These are phyloP conservation scores for Drosophila conformis DNA, from an alignment of 2,888 invertebrate genomes.

Conservation along the genomic window DNA sequence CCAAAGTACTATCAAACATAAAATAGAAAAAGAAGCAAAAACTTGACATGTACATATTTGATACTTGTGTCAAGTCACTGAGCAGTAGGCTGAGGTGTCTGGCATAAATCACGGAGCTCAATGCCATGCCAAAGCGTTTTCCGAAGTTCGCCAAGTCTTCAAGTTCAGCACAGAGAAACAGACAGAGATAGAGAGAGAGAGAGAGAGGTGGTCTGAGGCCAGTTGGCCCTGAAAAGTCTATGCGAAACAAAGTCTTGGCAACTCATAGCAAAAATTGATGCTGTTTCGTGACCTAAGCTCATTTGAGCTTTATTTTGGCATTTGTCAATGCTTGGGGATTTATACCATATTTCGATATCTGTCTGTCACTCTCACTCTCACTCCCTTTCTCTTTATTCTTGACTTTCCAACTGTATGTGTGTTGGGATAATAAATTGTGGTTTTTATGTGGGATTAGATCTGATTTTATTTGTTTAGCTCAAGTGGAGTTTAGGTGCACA, in stretches of 20 bases:
- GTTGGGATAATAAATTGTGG: slow-evolving; percentile 71
- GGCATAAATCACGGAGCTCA: slow-evolving; percentile 68
- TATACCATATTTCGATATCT: slow-evolving; percentile 62
- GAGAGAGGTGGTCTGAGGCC: slow-evolving; percentile 7
- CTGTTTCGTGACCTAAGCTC: slow-evolving; percentile 61
- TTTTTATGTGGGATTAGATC: slow-evolving; percentile 65
- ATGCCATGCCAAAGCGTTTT: slow-evolving; percentile 43
- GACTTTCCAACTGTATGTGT: slow-evolving; percentile 7
- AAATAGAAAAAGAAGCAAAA: slow-evolving; percentile 8
- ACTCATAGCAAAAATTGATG: slow-evolving; percentile 31
- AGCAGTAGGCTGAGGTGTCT: slow-evolving; percentile 52
- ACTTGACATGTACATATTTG: slow-evolving; percentile 46
- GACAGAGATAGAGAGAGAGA: not conserved
- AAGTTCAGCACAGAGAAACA: slow-evolving; percentile 12
- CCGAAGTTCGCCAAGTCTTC: slow-evolving; percentile 38
- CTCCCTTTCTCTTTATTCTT: not conserved
- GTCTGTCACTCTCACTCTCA: not conserved
- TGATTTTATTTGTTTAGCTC: slow-evolving; percentile 67
- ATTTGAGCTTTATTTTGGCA: slow-evolving; percentile 78
- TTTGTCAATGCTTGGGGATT: slow-evolving; percentile 77
- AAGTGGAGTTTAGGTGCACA: slow-evolving; percentile 40
- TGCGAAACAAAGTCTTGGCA: slow-evolving; percentile 51
- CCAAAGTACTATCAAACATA: not conserved
- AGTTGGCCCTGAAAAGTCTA: slow-evolving; percentile 36
- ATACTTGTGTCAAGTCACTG: slow-evolving; percentile 52